These are phyloP conservation scores for Eilema caniola DNA, from an alignment of 2,888 invertebrate species.

Conservation along the genomic window DNA sequence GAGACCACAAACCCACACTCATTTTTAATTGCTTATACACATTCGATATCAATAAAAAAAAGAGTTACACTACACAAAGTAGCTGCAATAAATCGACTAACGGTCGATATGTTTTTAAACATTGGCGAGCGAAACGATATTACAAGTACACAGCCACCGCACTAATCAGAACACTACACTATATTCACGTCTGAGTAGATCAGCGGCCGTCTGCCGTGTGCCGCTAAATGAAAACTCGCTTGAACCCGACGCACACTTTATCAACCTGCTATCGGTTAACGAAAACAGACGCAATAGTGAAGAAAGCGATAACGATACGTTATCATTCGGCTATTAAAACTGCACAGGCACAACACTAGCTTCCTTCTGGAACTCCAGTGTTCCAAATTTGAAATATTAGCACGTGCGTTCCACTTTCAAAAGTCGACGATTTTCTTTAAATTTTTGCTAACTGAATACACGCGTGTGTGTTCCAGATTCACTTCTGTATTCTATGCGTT, in stretches of 20 bases:
- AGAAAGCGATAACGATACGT: constrained; percentile 62
- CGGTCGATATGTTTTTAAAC: constrained; percentile 66
- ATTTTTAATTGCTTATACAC: constrained; percentile 60
- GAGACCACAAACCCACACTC: constrained; percentile 74
- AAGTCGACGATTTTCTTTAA: constrained; percentile 40
- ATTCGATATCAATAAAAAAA: constrained; percentile 48
- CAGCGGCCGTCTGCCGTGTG: constrained; percentile 54
- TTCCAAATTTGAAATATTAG: constrained; percentile 34
- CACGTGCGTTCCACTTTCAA: constrained; percentile 49
- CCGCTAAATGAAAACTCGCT: constrained; percentile 54
- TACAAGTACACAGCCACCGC: constrained; percentile 21
- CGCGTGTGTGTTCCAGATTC: constrained; percentile 58
- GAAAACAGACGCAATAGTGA: constrained; percentile 64
- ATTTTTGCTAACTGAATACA: constrained; percentile 63
- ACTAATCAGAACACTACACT: constrained; percentile 43
- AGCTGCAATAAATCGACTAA: constrained; percentile 46
- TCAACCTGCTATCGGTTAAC: constrained; percentile 70
- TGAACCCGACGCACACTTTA: constrained; percentile 47
- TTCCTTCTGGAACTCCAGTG: constrained; percentile 61
- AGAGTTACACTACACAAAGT: constrained; percentile 61
- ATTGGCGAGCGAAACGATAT: constrained; percentile 60
- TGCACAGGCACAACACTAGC: constrained; percentile 63
- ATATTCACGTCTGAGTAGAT: constrained; percentile 58
- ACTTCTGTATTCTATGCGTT: constrained; percentile 48
- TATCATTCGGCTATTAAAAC: constrained; percentile 50